phyloP scores from a whole-genome alignment of 2,113 vertebrate genomes.

The Irena cyanogastra region DNA sequence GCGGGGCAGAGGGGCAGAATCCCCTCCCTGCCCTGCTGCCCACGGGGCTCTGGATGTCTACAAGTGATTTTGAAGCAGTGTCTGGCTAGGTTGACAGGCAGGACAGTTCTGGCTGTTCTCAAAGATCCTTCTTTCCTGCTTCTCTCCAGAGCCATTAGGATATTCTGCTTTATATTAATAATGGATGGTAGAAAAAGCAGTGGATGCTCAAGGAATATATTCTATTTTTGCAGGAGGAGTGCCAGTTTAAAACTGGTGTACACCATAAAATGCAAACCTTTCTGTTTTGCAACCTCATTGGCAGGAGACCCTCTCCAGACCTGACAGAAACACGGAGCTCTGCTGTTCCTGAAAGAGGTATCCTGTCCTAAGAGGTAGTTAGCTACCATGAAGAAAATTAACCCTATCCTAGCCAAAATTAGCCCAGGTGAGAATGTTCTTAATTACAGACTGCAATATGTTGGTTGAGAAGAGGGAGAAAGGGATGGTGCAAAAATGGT shows the following conservation, averaged over 20 bases:
- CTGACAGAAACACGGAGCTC: background rate
- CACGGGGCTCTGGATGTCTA: background rate
- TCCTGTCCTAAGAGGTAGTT: background rate
- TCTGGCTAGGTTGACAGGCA: rapidly evolving
- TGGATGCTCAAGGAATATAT: background rate
- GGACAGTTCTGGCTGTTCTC: background rate
- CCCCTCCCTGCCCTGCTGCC: background rate
- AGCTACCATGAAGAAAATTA: background rate
- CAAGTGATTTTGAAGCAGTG: background rate
- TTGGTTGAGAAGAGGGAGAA: background rate
- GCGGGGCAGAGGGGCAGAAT: background rate
- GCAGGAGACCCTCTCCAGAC: background rate
- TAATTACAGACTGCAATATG: background rate
- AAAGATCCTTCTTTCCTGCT: background rate
- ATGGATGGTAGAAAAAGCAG: background rate
- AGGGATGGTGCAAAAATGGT: background rate
- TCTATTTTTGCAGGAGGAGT: background rate
- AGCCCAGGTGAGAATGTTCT: background rate
- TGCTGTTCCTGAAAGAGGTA: background rate
- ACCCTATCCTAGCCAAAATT: background rate
- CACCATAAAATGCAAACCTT: background rate
- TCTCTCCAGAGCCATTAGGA: background rate
- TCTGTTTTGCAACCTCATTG: background rate
- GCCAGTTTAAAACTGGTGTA: background rate
- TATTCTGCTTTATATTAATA: background rate